Evolutionary conservation across 2,113 vertebrate genomes (phyloP).

Genomic region (Parus major): DNA sequence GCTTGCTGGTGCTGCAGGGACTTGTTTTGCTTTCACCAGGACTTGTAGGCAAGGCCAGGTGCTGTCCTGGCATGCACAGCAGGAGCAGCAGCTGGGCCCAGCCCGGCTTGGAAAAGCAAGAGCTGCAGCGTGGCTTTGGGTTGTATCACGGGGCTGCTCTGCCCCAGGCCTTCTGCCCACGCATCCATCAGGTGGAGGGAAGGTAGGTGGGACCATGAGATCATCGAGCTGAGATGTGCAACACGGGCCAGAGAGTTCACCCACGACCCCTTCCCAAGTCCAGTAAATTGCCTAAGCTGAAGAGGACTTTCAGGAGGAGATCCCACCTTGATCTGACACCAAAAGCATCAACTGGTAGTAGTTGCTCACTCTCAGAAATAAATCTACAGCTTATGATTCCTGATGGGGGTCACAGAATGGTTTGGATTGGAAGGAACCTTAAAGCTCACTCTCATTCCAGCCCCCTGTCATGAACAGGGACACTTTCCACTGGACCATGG

Average conservation of each 20-base stretch:
- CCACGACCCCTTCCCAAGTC: not conserved
- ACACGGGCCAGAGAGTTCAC: not conserved
- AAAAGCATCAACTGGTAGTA: not conserved
- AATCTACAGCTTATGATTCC: not conserved
- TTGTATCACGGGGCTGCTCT: not conserved
- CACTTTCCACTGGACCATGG: not conserved
- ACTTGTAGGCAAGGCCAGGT: not conserved
- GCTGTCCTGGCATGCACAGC: not conserved
- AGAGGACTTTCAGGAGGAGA: not conserved
- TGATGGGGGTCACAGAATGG: not conserved
- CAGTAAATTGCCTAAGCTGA: not conserved
- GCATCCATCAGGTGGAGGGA: not conserved
- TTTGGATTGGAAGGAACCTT: not conserved
- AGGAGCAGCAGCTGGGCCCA: not conserved
- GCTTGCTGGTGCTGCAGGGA: not conserved
- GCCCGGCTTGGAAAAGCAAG: not conserved
- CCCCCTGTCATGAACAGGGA: not conserved
- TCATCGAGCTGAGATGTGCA: not conserved
- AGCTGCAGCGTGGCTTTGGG: not conserved
- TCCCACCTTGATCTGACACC: not conserved
- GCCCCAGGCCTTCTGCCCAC: not conserved
- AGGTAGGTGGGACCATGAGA: not conserved
- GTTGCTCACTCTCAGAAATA: not conserved
- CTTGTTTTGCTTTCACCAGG: not conserved
- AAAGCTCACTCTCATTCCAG: not conserved